phyloP scores from a whole-genome alignment of 2,113 vertebrate genomes.

The Macaca mulatta region DNA sequence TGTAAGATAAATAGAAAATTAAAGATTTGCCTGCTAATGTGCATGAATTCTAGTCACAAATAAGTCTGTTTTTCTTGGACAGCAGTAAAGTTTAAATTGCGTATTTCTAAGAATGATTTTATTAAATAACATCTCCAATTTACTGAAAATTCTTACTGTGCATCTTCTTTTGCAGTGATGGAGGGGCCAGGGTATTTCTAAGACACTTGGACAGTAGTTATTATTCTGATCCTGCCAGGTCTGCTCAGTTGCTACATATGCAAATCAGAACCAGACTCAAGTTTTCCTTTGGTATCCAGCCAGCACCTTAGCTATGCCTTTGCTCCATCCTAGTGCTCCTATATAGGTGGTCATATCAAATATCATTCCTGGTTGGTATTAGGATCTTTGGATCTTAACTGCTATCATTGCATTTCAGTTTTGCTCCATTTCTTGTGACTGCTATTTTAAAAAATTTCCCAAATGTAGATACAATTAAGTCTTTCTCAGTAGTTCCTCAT shows the following conservation, averaged over 20 bases:
- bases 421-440: not conserved
- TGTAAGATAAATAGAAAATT: not conserved
- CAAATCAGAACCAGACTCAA: not conserved
- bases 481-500: not conserved
- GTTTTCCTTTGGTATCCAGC: not conserved
- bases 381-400: not conserved
- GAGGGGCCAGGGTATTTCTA: not conserved
- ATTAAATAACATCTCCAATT: not conserved
- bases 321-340: not conserved
- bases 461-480: not conserved
- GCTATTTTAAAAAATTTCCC: not conserved
- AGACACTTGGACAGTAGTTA: not conserved
- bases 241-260: not conserved
- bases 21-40: not conserved
- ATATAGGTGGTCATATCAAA: fast-evolving
- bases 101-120: not conserved
- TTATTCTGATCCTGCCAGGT: not conserved
- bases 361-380: not conserved
- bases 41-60: not conserved
- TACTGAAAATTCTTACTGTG: not conserved
- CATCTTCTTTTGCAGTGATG: not conserved
- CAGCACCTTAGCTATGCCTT: no score
- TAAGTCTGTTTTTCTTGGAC: not conserved
- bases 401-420: not conserved
- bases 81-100: not conserved